Percentiles rank a stretch among this genome's conserved stretches.
These are phyloP conservation scores for Spicauda simplicius DNA, from an alignment of 2,888 invertebrate genomes.

Conservation along the genomic window DNA sequence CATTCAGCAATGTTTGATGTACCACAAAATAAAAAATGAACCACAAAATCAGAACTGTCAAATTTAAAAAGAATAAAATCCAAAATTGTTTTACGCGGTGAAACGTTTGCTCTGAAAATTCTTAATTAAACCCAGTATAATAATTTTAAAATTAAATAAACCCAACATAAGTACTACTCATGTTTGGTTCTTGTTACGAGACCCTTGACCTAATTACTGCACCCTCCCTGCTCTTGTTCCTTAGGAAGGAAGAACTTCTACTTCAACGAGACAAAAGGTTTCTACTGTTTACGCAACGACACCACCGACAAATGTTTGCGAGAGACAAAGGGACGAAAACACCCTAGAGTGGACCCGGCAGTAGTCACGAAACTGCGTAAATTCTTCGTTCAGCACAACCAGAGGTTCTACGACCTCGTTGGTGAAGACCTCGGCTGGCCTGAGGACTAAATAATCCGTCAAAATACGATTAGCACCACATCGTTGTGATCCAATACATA, in stretches of 20 bases:
- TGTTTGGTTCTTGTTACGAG: constrained; percentile 16
- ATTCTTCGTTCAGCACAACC: constrained; percentile 96
- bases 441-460: constrained; percentile 86
- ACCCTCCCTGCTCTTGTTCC: constrained; percentile 14
- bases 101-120: neutral
- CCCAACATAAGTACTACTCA: constrained; percentile 2
- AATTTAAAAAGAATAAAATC: too few species aligned
- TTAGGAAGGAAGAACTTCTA: constrained; percentile 94
- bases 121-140: neutral
- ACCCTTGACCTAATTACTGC: constrained; percentile 32
- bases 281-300: constrained; percentile 95
- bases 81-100: neutral
- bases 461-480: constrained; percentile 42
- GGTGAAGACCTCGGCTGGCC: constrained; percentile 98
- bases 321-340: constrained; percentile 92
- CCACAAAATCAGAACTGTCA: too few species aligned
- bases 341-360: constrained; percentile 92
- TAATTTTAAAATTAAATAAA: neutral
- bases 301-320: constrained; percentile 93
- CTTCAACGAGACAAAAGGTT: constrained; percentile 98
- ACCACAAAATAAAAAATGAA: too few species aligned
- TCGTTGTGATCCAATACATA: constrained; percentile 74
- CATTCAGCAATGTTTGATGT: too few species aligned
- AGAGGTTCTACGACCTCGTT: constrained; percentile 96
- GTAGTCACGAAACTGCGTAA: constrained; percentile 91